Evolutionary conservation across 2,888 invertebrate species (phyloP), one percentile per base, ranked within the genome.

Genomic region (Cataglyphis rosenhaueri): DNA sequence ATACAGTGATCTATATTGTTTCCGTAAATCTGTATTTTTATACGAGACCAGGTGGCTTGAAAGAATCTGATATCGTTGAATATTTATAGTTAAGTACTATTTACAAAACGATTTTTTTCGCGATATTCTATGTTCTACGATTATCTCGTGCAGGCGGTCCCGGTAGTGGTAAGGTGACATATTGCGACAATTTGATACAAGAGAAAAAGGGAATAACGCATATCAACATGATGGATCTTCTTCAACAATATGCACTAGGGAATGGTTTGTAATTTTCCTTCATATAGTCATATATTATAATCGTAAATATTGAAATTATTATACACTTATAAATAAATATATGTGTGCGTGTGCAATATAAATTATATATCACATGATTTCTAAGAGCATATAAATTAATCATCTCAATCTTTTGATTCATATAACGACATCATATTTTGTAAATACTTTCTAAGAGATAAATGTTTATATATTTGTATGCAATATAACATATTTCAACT

Each of bases 111-210:
- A 65, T 35, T 10, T 21, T 65, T n/a, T 64, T 18, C 12, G 3
- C 4, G 48, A 75, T 35, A 35, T n/a, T 52, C 48, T 18, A 48
- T 29, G 12, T 59, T 61, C 2, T 29, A 9, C 3, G 21, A 75
- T 66, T 25, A 35, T 75, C 35, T 75, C 9, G 12, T 92, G 8
- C 6, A 97, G 98, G 99, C 92, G 99, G 99, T 87, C 99, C 99
- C 88, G 99, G 99, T 91, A 98, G 98, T 95, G 99, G 99, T 65
- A 99, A 99, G 97, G 99, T 99, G 95, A 99, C 99, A 92, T 99
- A 99, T 95, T 99, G 99, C 95, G 98, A 98, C 95, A 97, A 97
- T 92, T 95, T 98, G 92, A 97, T 97, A 96, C 97, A 98, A 95
- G 98, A 98, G 95, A 96, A 97, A 90, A 96, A 97, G 83, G 98